Conservation (phyloP, 2,113 vertebrate genomes). For the Ceyx margarethae region DNA sequence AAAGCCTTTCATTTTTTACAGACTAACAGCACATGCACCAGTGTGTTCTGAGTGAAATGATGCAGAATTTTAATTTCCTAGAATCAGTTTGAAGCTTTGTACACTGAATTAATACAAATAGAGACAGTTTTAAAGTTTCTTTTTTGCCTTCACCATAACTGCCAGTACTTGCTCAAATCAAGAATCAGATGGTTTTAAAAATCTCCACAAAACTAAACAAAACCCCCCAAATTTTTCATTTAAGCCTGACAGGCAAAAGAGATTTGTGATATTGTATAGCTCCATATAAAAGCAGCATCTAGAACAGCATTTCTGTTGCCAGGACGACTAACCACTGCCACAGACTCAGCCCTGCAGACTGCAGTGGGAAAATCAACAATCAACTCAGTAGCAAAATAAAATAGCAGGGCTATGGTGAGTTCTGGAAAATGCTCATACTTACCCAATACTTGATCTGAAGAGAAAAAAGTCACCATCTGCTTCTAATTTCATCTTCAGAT, state of each 20-base stretch:
- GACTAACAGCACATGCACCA: background rate
- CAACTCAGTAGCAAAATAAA: background rate
- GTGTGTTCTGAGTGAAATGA: background rate
- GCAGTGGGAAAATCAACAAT: background rate
- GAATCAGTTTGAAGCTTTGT: background rate
- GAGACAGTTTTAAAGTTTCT: background rate
- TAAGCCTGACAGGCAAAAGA: background rate
- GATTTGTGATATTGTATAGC: background rate
- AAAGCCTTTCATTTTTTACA: background rate
- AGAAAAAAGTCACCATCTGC: background rate
- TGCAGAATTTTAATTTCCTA: background rate
- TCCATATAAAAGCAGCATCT: constrained; percentile 23
- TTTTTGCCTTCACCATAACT: background rate
- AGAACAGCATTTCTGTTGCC: constrained; percentile 15
- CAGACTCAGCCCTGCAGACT: background rate
- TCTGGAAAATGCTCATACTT: background rate
- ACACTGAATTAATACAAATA: background rate
- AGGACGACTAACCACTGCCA: constrained; percentile 4
- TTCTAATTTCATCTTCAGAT: background rate
- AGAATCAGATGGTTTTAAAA: background rate
- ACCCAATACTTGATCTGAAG: background rate
- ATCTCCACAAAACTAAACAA: background rate
- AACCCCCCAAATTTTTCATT: background rate
- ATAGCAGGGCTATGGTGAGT: background rate
- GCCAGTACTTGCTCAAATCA: background rate